These are phyloP conservation scores for Corythoichthys intestinalis DNA, from an alignment of 2,113 vertebrate species.

Conservation along the genomic window DNA sequence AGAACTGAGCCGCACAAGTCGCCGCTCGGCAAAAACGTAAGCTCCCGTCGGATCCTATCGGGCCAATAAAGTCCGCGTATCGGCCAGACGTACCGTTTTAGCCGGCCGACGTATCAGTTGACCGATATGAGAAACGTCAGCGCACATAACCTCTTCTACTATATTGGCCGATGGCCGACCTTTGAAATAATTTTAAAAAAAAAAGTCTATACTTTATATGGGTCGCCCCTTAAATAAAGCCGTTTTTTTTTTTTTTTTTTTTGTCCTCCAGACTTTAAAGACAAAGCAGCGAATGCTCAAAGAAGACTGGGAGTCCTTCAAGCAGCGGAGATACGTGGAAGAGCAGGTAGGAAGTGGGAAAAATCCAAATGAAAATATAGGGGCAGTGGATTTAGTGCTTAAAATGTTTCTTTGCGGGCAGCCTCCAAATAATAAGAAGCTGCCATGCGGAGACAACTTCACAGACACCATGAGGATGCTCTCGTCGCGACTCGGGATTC, in stretches of 20 bases:
- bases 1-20: conserved; percentile 74
- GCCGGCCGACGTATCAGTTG: no score
- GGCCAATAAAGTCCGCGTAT: no score
- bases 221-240: no score
- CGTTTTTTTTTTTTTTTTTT: no score
- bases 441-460: conserved; percentile 84
- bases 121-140: no score
- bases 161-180: no score
- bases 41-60: conserved; percentile 3
- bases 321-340: conserved; percentile 88
- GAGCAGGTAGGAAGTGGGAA: conserved; percentile 79
- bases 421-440: conserved; percentile 85
- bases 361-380: no score
- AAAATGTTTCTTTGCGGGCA: conserved; percentile 49
- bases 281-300: conserved; percentile 88
- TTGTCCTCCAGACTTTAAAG: conserved; percentile 80
- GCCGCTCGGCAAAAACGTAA: conserved; percentile 76
- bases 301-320: conserved; percentile 95
- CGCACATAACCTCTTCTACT: no score
- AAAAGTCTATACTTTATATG: no score
- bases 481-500: conserved; percentile 87
- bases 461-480: conserved; percentile 94
- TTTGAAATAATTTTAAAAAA: no score
- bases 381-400: not conserved
- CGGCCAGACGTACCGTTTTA: no score